phyloP scores from a whole-genome alignment of 64 coral and sea anemone species.

The Pocillopora damicornis region DNA sequence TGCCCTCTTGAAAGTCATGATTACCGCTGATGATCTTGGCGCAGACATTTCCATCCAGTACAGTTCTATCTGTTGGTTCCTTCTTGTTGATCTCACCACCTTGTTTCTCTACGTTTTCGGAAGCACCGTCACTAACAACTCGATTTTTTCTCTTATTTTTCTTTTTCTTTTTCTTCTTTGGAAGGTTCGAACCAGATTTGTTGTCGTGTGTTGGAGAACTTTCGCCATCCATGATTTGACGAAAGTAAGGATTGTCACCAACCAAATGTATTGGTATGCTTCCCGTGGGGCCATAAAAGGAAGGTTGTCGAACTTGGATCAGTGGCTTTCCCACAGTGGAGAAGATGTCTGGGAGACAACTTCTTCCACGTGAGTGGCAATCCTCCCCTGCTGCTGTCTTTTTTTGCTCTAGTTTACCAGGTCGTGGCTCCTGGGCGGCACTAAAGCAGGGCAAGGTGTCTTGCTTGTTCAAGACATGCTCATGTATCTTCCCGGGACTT shows the following conservation, averaged over 20 bases:
- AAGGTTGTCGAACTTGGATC: neutral
- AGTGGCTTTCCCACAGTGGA: conserved; percentile 21
- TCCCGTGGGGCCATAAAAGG: neutral
- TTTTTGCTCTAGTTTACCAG: neutral
- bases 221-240: neutral
- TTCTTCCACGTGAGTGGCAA: neutral
- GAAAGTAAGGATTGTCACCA: neutral
- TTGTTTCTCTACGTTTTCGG: neutral
- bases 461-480: neutral
- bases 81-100: neutral
- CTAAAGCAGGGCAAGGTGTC: neutral
- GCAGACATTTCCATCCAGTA: neutral
- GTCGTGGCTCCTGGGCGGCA: neutral
- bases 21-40: neutral
- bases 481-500: neutral
- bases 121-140: neutral
- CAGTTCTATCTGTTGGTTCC: neutral
- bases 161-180: neutral
- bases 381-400: neutral
- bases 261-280: neutral
- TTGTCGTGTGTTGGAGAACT: neutral
- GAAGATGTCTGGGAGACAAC: neutral
- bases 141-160: neutral
- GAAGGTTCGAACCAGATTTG: neutral
- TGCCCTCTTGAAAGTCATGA: neutral